A percentile compares a stretch with the other conserved stretches of the same genome.
These are phyloP conservation scores for Fabriciana adippe DNA, from an alignment of 2,888 invertebrate species.

Conservation along the genomic window DNA sequence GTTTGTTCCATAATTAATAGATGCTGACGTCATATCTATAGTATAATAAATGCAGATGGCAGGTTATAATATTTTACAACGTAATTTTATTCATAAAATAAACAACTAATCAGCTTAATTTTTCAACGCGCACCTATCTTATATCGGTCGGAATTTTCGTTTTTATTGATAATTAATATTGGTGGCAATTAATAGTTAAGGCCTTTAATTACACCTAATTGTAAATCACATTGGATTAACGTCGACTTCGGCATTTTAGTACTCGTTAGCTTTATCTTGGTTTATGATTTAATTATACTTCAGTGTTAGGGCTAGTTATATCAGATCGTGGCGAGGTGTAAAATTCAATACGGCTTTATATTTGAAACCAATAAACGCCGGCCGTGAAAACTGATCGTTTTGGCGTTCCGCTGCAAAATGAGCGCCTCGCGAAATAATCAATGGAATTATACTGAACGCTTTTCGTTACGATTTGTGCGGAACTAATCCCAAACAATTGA, in stretches of 20 bases:
- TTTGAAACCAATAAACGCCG: conserved; percentile 57
- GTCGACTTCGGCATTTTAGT: conserved; percentile 60
- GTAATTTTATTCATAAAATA: conserved; percentile 38
- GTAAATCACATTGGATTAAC: conserved; percentile 75
- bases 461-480: conserved; percentile 25
- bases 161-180: conserved; percentile 77
- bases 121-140: conserved; percentile 37
- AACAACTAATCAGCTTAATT: conserved; percentile 44
- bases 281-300: conserved; percentile 79
- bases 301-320: conserved; percentile 58
- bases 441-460: conserved; percentile 21
- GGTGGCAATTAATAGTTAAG: conserved; percentile 69
- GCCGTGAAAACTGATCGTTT: conserved; percentile 39
- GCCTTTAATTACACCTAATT: conserved; percentile 72
- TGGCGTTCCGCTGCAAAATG: conserved; percentile 30
- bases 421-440: conserved; percentile 26
- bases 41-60: conserved; percentile 37
- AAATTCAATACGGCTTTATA: conserved; percentile 58
- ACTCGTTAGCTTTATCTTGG: conserved; percentile 66
- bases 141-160: conserved; percentile 57
- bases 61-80: conserved; percentile 41
- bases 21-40: conserved; percentile 23
- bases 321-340: conserved; percentile 63
- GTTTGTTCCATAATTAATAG: conserved; percentile 42
- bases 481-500: conserved; percentile 22